These are phyloP conservation scores for Pristiophorus japonicus DNA, from an alignment of 2,113 vertebrate genomes.

Conservation along the genomic window DNA sequence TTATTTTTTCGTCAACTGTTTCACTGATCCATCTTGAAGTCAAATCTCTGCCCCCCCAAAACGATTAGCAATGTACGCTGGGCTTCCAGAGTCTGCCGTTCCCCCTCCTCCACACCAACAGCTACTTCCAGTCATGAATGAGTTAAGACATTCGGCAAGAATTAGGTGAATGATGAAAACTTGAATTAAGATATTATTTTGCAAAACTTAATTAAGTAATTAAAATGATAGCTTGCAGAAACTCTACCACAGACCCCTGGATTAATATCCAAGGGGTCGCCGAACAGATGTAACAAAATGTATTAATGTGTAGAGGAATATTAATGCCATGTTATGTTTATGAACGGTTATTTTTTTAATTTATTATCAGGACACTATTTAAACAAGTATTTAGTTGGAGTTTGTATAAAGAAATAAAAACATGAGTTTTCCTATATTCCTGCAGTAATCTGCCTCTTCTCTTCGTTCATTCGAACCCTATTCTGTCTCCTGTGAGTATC, in stretches of 20 bases:
- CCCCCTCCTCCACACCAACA: not conserved
- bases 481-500: not conserved
- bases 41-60: not conserved
- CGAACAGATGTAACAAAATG: not conserved
- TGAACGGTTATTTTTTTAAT: constrained; percentile 38
- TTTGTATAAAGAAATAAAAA: constrained; percentile 37
- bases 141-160: constrained; percentile 17
- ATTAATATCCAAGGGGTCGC: not conserved
- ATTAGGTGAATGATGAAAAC: not conserved
- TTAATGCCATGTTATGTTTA: constrained; percentile 37
- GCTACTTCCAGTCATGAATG: not conserved
- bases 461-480: not conserved
- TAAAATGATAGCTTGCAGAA: constrained; percentile 29
- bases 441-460: no score
- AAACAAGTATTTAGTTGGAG: constrained; percentile 38
- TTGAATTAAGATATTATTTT: constrained; percentile 15
- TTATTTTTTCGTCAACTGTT: not conserved
- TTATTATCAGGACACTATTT: constrained; percentile 38
- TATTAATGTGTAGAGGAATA: constrained; percentile 37
- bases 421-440: constrained; percentile 8
- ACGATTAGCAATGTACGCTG: not conserved
- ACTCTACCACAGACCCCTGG: constrained; percentile 10
- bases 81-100: not conserved
- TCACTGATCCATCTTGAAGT: not conserved
- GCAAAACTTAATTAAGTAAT: constrained; percentile 27